These are phyloP conservation scores for Meghimatium bilineatum DNA, from an alignment of 2,888 invertebrate species.

Conservation along the genomic window DNA sequence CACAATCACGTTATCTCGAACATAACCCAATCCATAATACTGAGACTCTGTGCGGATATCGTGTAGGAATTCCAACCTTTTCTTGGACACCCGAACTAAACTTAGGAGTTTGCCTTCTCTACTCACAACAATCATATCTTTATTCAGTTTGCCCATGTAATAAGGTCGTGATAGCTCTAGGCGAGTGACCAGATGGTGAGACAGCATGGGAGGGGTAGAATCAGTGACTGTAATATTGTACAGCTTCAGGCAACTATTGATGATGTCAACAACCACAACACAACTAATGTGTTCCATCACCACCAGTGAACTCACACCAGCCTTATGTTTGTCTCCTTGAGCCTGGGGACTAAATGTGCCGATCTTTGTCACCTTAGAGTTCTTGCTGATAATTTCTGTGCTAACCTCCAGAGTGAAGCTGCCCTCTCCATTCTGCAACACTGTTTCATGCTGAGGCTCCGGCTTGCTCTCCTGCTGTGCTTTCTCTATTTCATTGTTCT, in stretches of 20 bases:
- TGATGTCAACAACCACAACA: conserved; percentile 41
- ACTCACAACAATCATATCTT: conserved; percentile 29
- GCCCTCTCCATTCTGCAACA: conserved; percentile 16
- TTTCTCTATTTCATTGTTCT: background rate
- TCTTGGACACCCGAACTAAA: conserved; percentile 35
- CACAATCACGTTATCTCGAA: conserved; percentile 23
- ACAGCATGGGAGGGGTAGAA: background rate
- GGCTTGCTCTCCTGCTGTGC: background rate
- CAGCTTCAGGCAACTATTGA: conserved; percentile 44
- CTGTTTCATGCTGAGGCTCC: background rate
- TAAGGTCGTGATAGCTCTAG: conserved; percentile 33
- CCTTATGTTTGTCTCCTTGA: conserved; percentile 35
- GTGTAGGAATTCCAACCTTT: conserved; percentile 27
- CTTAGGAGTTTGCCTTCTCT: conserved; percentile 27
- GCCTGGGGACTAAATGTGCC: conserved; percentile 28
- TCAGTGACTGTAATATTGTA: conserved; percentile 8
- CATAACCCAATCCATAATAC: conserved; percentile 40
- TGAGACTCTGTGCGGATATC: conserved; percentile 25
- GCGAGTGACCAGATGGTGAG: conserved; percentile 15
- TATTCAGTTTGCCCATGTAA: conserved; percentile 31
- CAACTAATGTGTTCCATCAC: conserved; percentile 35
- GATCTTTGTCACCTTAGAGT: conserved; percentile 25
- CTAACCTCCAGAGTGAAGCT: background rate
- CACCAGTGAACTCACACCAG: conserved; percentile 42
- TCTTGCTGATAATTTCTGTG: background rate